Evolutionary conservation across 2,797 vertebrate genomes (phyloP).

Genomic region (Coranthus polyacanthus): DNA sequence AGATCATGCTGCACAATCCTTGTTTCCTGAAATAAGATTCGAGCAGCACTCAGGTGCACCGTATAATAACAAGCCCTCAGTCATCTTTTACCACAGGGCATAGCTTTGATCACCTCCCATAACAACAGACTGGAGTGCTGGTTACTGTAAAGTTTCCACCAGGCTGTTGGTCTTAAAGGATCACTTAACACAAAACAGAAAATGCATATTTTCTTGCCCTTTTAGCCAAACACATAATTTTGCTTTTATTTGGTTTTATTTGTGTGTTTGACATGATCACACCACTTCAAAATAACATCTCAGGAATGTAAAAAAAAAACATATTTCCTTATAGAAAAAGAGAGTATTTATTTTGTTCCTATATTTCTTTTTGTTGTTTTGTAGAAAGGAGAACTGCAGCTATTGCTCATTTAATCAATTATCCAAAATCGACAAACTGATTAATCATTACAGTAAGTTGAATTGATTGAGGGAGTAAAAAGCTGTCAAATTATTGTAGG

Average conservation of each 20-base stretch:
- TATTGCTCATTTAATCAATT: too few relatives aligned
- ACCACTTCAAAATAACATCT: too few relatives aligned
- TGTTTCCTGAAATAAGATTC: slow-evolving; percentile 38
- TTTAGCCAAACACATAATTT: not conserved
- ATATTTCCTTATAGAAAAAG: too few relatives aligned
- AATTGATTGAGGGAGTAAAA: too few relatives aligned
- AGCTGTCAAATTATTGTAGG: too few relatives aligned
- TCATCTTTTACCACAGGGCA: slow-evolving; percentile 52
- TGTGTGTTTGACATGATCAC: too few relatives aligned
- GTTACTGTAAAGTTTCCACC: slow-evolving; percentile 21
- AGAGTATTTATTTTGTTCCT: too few relatives aligned
- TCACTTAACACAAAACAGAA: slow-evolving; percentile 4
- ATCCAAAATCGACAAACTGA: too few relatives aligned
- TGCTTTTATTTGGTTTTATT: not conserved
- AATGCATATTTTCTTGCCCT: not conserved
- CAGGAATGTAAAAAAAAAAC: too few relatives aligned
- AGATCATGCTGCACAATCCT: not conserved
- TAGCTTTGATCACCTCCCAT: slow-evolving; percentile 22
- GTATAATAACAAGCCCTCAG: slow-evolving; percentile 37
- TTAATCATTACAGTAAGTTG: too few relatives aligned
- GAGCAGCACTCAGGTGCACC: slow-evolving; percentile 15
- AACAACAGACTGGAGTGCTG: not conserved
- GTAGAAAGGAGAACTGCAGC: too few relatives aligned
- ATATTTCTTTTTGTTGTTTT: too few relatives aligned
- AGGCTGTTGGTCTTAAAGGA: slow-evolving; percentile 18